Conservation (phyloP, 2,113 vertebrate genomes). For the Ptilorrhoa leucosticta region DNA sequence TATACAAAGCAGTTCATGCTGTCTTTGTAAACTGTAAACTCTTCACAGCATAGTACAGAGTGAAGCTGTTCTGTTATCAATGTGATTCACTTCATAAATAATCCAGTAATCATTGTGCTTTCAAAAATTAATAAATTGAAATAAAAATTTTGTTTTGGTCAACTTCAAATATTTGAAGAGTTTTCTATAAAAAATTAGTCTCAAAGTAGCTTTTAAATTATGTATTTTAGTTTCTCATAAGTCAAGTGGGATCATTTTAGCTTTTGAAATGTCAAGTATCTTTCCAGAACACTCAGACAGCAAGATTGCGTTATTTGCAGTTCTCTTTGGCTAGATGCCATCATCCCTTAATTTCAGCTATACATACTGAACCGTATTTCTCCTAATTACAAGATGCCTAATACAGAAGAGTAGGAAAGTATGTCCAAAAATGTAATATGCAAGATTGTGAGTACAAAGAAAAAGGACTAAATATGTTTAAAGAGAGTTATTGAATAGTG, state of each 20-base stretch:
- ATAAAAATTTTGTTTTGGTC: not conserved
- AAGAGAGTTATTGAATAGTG: not conserved
- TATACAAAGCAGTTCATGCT: not conserved
- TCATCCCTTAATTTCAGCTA: constrained; percentile 11
- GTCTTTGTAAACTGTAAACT: not conserved
- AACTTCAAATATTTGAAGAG: not conserved
- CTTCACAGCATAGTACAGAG: not conserved
- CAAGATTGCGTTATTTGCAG: constrained; percentile 36
- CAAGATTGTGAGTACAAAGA: not conserved
- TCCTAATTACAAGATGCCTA: constrained; percentile 36
- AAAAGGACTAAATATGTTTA: not conserved
- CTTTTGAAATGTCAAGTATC: constrained; percentile 44
- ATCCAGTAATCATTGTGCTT: not conserved
- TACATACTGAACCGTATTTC: not conserved
- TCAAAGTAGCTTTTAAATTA: not conserved
- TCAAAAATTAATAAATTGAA: not conserved
- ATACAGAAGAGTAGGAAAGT: not conserved
- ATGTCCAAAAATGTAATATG: not conserved
- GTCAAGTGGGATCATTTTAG: constrained; percentile 36
- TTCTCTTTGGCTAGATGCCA: constrained; percentile 34
- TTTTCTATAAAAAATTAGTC: not conserved
- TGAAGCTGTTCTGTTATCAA: not conserved
- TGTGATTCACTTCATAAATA: not conserved
- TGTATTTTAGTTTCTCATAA: constrained; percentile 13
- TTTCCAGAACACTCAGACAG: constrained; percentile 18